phyloP scores from a whole-genome alignment of 1,140 invertebrate genomes.

The Sycophaga agraensis region DNA sequence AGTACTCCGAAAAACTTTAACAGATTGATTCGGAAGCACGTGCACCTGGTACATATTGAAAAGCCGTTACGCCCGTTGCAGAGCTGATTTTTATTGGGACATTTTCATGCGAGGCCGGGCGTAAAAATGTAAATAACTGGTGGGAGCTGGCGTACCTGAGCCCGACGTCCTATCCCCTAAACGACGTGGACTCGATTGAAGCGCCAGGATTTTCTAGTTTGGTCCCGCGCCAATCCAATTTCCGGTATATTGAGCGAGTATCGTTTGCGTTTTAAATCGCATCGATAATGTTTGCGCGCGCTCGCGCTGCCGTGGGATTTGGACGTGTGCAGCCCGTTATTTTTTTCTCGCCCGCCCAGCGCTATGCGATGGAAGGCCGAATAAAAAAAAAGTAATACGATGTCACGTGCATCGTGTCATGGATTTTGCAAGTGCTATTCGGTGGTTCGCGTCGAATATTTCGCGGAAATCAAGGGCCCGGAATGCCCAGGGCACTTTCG shows the following conservation, averaged over 20 bases:
- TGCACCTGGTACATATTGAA: background rate
- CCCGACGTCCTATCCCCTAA: background rate
- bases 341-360: background rate
- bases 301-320: too few species aligned
- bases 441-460: too few species aligned
- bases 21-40: too few species aligned
- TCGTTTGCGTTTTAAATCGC: slow-evolving; percentile 32
- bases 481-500: too few species aligned
- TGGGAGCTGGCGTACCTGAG: background rate
- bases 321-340: slow-evolving; percentile 21
- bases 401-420: background rate
- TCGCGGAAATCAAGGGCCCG: too few species aligned
- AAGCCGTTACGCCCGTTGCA: background rate
- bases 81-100: background rate
- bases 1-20: too few species aligned
- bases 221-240: slow-evolving; percentile 34
- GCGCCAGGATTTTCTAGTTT: slow-evolving; percentile 2
- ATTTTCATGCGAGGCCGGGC: background rate
- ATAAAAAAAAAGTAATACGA: too few species aligned
- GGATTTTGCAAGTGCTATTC: background rate
- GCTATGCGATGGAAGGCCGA: background rate
- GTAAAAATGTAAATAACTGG: background rate
- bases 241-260: slow-evolving; percentile 29
- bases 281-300: slow-evolving; percentile 23
- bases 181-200: slow-evolving; percentile 9